These are phyloP conservation scores for Vicugna pacos DNA, from an alignment of 2,113 vertebrate genomes.

Conservation along the genomic window DNA sequence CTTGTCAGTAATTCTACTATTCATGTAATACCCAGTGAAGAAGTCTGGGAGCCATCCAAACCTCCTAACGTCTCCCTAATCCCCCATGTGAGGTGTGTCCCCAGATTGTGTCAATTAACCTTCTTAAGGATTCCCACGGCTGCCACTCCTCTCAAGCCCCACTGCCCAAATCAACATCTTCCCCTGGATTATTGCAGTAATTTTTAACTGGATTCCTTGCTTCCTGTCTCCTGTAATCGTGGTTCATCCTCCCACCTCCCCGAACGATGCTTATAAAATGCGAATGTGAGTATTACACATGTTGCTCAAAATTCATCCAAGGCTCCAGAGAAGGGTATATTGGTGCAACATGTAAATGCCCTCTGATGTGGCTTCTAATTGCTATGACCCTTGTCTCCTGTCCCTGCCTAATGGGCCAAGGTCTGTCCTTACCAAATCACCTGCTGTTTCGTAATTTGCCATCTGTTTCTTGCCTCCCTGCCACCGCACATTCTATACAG, in stretches of 20 bases:
- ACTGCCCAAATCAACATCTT: background rate
- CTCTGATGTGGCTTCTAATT: background rate
- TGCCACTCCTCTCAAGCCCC: background rate
- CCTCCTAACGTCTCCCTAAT: background rate
- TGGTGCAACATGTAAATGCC: background rate
- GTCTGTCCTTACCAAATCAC: background rate
- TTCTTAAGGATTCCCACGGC: background rate
- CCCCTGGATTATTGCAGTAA: background rate
- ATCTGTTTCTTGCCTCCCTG: background rate
- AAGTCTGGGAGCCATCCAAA: background rate
- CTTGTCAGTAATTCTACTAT: background rate
- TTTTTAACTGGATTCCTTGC: background rate
- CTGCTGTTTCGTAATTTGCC: background rate
- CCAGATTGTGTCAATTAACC: background rate
- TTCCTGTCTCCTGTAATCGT: background rate
- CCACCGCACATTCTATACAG: background rate
- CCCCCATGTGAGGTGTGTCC: background rate
- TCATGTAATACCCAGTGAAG: background rate
- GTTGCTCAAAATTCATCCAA: conserved; percentile 15
- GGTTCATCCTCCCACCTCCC: background rate
- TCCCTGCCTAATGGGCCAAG: background rate
- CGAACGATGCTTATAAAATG: background rate
- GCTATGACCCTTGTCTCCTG: background rate
- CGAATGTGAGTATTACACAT: background rate
- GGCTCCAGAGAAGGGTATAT: background rate